Percentiles rank a stretch among this genome's conserved stretches.
phyloP scores from a whole-genome alignment of 2,113 vertebrate genomes.

The Trichomycterus rosablanca region DNA sequence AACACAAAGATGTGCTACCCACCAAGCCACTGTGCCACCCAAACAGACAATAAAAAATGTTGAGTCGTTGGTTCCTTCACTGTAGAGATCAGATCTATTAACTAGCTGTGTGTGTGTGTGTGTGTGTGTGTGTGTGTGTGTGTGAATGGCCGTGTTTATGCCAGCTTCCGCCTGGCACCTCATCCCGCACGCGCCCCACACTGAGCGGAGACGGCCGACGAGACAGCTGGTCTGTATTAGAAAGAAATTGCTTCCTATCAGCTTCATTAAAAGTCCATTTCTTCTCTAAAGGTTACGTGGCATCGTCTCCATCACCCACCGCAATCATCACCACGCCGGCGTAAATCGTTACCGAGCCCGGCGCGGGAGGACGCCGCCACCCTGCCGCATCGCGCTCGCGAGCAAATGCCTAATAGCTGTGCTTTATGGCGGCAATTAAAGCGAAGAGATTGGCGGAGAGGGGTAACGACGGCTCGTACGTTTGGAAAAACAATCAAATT shows the following conservation, averaged over 20 bases:
- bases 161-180: no score
- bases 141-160: no score
- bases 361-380: not conserved
- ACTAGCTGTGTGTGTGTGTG: no score
- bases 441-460: conserved; percentile 14
- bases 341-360: not conserved
- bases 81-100: no score
- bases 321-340: not conserved
- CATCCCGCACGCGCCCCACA: no score
- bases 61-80: no score
- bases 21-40: no score
- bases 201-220: no score
- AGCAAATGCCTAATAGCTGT: conserved; percentile 20
- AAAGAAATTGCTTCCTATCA: not conserved
- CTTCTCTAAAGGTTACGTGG: not conserved
- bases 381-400: conserved; percentile 19
- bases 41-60: no score
- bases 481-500: conserved; percentile 32
- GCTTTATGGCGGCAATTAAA: conserved; percentile 27
- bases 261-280: not conserved
- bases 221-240: not conserved
- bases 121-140: no score
- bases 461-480: conserved; percentile 24
- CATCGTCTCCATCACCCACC: not conserved
- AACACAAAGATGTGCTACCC: no score